Conservation (phyloP, 2,797 vertebrate genomes). For the Myioborus miniatus region DNA sequence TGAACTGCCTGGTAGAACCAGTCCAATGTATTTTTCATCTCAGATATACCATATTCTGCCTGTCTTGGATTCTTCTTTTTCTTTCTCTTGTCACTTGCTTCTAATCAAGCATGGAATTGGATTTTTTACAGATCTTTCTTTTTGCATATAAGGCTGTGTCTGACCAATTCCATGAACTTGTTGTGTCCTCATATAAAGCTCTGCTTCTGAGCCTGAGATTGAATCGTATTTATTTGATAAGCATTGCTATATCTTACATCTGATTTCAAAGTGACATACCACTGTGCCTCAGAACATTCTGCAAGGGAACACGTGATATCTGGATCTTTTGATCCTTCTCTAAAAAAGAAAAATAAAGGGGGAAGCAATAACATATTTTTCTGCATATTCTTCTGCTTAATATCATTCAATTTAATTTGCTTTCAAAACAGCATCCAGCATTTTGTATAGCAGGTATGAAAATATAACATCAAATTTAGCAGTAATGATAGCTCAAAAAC, state of each 20-base stretch:
- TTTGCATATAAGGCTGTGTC: neutral
- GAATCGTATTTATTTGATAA: slow-evolving; percentile 5
- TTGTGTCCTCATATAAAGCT: neutral
- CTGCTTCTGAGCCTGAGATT: neutral
- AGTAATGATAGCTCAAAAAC: neutral
- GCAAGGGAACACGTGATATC: neutral
- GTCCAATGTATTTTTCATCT: neutral
- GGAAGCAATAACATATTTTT: neutral
- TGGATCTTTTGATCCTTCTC: neutral
- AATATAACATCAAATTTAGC: neutral
- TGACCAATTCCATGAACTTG: neutral
- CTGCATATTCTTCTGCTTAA: neutral
- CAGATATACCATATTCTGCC: neutral
- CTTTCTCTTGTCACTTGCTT: neutral
- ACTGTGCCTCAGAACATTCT: neutral
- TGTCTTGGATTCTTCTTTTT: neutral
- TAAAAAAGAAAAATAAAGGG: neutral
- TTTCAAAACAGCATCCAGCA: neutral
- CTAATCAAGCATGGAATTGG: slow-evolving; percentile 20
- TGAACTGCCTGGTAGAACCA: neutral
- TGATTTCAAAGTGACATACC: slow-evolving; percentile 14
- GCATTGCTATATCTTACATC: neutral
- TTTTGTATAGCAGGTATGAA: neutral
- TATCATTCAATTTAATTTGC: neutral
- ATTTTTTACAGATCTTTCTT: slow-evolving; percentile 1